Percentiles rank a stretch among this genome's conserved stretches.
Evolutionary conservation across 2,888 invertebrate species (phyloP).

Genomic region (Byasa hedistus): DNA sequence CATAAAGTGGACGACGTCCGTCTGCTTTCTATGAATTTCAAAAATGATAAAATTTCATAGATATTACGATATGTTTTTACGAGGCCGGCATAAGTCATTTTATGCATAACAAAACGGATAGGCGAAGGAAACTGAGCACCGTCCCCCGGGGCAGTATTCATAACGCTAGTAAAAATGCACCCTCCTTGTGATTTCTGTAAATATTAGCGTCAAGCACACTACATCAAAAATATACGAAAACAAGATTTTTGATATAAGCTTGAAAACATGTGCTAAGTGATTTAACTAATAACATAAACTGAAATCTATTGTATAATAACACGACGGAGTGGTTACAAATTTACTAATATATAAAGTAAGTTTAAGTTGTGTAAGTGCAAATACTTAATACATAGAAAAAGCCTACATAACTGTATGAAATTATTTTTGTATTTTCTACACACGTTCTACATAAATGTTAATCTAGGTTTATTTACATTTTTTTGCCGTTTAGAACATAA

Average conservation of each 20-base stretch:
- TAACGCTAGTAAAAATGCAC: conserved; percentile 56
- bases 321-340: too few species aligned
- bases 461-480: too few species aligned
- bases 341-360: too few species aligned
- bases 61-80: conserved; percentile 14
- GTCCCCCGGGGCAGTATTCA: conserved; percentile 58
- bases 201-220: conserved; percentile 39
- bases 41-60: conserved; percentile 6
- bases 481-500: too few species aligned
- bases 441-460: too few species aligned
- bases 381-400: too few species aligned
- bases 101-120: conserved; percentile 47
- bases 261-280: background rate
- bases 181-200: conserved; percentile 47
- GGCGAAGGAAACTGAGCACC: conserved; percentile 34
- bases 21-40: background rate
- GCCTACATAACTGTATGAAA: too few species aligned
- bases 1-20: background rate
- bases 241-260: too few species aligned
- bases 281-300: background rate
- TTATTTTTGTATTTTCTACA: too few species aligned
- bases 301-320: background rate
- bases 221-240: background rate
- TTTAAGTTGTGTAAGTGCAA: too few species aligned
- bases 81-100: conserved; percentile 34